Conservation (phyloP, 2,797 vertebrate species). For the Liparis tanakae region DNA sequence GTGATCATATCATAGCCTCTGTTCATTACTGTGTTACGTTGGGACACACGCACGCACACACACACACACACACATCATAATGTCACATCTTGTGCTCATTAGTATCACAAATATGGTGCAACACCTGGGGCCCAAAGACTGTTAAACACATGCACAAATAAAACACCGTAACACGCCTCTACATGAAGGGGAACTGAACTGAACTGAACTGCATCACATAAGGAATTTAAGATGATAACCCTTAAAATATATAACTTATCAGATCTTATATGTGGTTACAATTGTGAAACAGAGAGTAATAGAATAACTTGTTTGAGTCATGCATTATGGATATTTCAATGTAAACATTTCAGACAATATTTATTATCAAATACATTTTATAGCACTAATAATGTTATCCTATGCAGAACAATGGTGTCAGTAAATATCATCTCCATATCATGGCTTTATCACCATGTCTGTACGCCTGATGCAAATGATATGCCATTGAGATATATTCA, state of each 20-base stretch:
- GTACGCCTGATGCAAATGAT: background rate
- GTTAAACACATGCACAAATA: slow-evolving; percentile 37
- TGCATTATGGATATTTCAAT: background rate
- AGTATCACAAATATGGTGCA: slow-evolving; percentile 61
- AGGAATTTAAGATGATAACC: background rate
- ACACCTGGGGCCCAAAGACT: slow-evolving; percentile 51
- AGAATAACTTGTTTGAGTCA: background rate
- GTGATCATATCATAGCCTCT: slow-evolving; percentile 72
- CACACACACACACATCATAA: slow-evolving; percentile 36
- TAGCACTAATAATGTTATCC: background rate
- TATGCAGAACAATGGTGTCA: background rate
- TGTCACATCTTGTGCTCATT: slow-evolving; percentile 66
- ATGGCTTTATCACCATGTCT: background rate
- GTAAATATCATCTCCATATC: background rate
- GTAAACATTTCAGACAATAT: background rate
- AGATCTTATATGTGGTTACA: background rate
- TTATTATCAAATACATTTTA: slow-evolving; percentile 3
- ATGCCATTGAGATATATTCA: background rate
- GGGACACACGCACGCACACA: slow-evolving; percentile 24
- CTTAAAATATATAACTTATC: background rate
- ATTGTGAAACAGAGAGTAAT: background rate
- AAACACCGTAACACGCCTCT: slow-evolving; percentile 1
- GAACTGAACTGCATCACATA: background rate
- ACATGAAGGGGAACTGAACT: slow-evolving; percentile 18
- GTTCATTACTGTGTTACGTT: slow-evolving; percentile 64